These are phyloP conservation scores for Alces alces DNA, from an alignment of 2,113 vertebrate species.

Conservation along the genomic window DNA sequence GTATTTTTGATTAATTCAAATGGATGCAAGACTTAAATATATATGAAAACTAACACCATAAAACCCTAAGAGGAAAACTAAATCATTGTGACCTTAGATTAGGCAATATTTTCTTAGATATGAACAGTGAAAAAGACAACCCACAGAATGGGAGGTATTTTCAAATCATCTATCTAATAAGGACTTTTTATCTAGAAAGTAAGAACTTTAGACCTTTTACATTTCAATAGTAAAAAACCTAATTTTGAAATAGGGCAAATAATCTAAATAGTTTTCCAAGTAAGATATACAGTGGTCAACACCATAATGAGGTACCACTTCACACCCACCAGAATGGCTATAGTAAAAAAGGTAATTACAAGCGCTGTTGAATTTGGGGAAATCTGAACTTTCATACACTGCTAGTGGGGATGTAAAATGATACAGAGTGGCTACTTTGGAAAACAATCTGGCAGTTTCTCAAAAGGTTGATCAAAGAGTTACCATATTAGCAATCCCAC, in stretches of 20 bases:
- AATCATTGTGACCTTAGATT: background rate
- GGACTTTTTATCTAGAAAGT: background rate
- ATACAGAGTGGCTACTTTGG: background rate
- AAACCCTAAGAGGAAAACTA: background rate
- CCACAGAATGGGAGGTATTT: background rate
- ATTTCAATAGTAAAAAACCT: background rate
- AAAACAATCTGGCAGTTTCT: background rate
- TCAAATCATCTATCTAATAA: background rate
- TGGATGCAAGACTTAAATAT: background rate
- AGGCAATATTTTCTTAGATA: background rate
- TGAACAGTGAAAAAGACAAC: background rate
- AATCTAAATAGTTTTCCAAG: background rate
- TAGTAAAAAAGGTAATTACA: background rate
- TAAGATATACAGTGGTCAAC: background rate
- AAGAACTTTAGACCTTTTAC: conserved; percentile 4
- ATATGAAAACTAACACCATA: background rate
- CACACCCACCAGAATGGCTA: background rate
- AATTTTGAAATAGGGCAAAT: background rate
- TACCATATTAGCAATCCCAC: background rate
- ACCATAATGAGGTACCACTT: background rate
- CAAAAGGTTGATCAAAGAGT: conserved; percentile 1
- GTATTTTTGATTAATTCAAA: background rate
- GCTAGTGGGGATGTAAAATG: background rate
- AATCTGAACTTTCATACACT: background rate
- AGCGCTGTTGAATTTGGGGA: background rate